A percentile compares a stretch with the other conserved stretches of the same genome.
phyloP scores from a whole-genome alignment of 1,140 invertebrate genomes.

The Calliphora vicina region DNA sequence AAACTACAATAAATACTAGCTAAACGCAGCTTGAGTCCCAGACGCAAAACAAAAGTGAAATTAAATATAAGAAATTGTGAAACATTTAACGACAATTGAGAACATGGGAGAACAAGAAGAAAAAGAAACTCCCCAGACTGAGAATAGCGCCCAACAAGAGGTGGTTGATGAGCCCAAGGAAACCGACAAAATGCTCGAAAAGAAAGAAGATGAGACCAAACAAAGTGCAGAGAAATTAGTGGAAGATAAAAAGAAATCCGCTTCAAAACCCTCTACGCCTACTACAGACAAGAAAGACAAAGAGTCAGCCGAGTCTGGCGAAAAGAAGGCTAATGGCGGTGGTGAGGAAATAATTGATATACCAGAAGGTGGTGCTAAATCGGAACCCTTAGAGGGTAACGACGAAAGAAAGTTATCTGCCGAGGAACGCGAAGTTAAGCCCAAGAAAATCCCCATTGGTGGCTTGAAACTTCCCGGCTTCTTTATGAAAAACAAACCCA shows the following conservation, averaged over 20 bases:
- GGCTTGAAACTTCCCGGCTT: constrained; percentile 84
- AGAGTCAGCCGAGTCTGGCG: constrained; percentile 18
- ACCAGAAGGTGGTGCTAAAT: constrained; percentile 42
- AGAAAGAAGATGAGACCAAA: constrained; percentile 51
- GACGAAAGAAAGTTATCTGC: constrained; percentile 70
- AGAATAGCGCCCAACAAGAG: constrained; percentile 48
- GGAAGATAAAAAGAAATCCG: constrained; percentile 39
- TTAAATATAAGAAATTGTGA: background rate
- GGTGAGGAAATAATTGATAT: constrained; percentile 25
- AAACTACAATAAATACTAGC: background rate
- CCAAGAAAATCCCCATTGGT: constrained; percentile 82
- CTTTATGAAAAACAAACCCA: constrained; percentile 77
- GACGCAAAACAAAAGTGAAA: background rate
- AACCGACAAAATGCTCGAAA: constrained; percentile 61
- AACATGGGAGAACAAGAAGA: constrained; percentile 61
- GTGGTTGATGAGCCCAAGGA: constrained; percentile 60
- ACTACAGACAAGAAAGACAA: constrained; percentile 45
- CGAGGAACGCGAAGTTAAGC: constrained; percentile 75
- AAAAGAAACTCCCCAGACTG: constrained; percentile 60
- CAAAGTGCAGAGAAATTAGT: constrained; percentile 42
- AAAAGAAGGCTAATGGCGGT: constrained; percentile 27
- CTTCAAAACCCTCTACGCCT: constrained; percentile 53
- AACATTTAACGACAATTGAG: background rate
- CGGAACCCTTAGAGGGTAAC: constrained; percentile 66
- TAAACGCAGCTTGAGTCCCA: background rate